A percentile compares a stretch with the other conserved stretches of the same genome.
Evolutionary conservation across 53 echinoderm and acorn worm genomes (phyloP).

Genomic region (Holothuria leucospilota): DNA sequence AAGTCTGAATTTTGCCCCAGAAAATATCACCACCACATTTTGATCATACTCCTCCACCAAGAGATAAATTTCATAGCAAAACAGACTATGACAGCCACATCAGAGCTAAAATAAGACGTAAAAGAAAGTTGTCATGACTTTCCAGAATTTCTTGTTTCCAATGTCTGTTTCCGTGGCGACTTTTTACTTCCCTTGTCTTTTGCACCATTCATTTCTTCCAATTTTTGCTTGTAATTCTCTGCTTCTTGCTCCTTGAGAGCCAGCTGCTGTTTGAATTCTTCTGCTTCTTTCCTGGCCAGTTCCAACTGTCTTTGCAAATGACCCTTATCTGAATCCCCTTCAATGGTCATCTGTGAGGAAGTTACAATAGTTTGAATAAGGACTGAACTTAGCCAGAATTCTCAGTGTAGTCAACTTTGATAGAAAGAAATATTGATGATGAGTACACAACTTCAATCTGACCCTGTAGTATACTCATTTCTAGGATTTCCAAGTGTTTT

Average conservation of each 20-base stretch:
- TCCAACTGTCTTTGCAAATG: conserved; percentile 62
- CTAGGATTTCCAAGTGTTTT: too few relatives aligned
- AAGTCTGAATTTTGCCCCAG: too few relatives aligned
- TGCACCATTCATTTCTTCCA: conserved; percentile 54
- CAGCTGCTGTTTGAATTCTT: conserved; percentile 70
- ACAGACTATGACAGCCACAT: too few relatives aligned
- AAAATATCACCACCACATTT: too few relatives aligned
- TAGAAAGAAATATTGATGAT: too few relatives aligned
- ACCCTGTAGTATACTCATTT: too few relatives aligned
- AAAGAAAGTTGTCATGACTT: background rate
- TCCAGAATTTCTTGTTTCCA: conserved; percentile 20
- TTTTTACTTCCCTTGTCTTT: conserved; percentile 27
- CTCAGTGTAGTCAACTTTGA: too few relatives aligned
- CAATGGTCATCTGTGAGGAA: conserved; percentile 9
- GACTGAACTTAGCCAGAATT: too few relatives aligned
- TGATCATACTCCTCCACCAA: too few relatives aligned
- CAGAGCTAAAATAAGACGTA: too few relatives aligned
- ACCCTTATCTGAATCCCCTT: conserved; percentile 2
- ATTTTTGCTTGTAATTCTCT: conserved; percentile 67
- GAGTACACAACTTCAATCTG: too few relatives aligned
- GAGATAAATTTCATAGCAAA: too few relatives aligned
- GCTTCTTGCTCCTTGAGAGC: conserved; percentile 66
- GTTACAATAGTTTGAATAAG: background rate
- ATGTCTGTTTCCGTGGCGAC: conserved; percentile 21
- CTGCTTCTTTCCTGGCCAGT: conserved; percentile 70